These are phyloP conservation scores for Notechis scutatus DNA, from an alignment of 2,113 vertebrate species.

Conservation along the genomic window DNA sequence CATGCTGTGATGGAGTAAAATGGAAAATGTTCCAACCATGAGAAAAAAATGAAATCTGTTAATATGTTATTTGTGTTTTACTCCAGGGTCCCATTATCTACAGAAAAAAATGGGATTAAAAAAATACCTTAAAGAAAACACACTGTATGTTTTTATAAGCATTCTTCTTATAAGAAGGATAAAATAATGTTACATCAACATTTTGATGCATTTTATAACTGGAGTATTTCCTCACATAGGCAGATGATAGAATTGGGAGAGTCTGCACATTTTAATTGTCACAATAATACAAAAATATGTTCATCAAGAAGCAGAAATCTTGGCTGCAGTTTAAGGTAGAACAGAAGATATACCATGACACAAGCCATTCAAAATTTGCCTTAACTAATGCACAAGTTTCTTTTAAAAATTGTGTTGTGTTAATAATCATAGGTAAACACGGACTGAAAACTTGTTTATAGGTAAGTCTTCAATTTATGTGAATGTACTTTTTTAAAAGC, in stretches of 20 bases:
- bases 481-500: not conserved
- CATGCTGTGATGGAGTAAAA: not conserved
- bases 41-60: not conserved
- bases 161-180: not conserved
- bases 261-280: not conserved
- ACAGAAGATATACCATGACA: not conserved
- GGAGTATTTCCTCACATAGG: not conserved
- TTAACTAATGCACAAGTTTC: not conserved
- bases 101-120: not conserved
- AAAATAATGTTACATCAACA: not conserved
- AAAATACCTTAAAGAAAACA: not conserved
- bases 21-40: not conserved
- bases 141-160: not conserved
- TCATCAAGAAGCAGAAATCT: accelerated
- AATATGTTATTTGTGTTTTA: not conserved
- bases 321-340: not conserved
- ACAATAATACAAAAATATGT: not conserved
- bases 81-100: not conserved
- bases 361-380: not conserved
- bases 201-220: not conserved
- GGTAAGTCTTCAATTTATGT: not conserved
- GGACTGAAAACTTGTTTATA: not conserved
- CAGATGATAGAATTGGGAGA: not conserved
- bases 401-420: not conserved
- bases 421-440: not conserved